phyloP scores from a whole-genome alignment of 2,888 invertebrate species.

The Agrotis segetum region DNA sequence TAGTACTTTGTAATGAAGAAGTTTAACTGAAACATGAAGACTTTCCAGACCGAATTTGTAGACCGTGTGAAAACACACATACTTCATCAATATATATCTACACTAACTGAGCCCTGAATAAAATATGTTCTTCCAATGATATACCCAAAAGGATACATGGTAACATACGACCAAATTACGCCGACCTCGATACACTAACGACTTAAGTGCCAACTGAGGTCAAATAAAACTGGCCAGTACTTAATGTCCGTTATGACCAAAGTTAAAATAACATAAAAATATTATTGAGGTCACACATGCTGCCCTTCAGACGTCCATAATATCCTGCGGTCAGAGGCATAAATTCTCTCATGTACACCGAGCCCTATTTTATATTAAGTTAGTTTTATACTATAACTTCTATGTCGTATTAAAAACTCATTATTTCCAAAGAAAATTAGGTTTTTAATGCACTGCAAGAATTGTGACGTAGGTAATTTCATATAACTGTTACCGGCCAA shows the following conservation, averaged over 20 bases:
- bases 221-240: constrained; percentile 36
- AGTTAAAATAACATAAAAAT: constrained; percentile 66
- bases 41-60: background rate
- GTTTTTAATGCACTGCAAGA: no score
- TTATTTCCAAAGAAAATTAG: background rate
- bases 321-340: constrained; percentile 48
- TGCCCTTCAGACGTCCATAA: constrained; percentile 62
- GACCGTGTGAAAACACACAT: constrained; percentile 26
- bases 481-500: no score
- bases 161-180: constrained; percentile 39
- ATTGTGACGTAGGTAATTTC: no score
- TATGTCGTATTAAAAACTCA: constrained; percentile 14
- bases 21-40: background rate
- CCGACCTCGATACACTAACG: constrained; percentile 37
- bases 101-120: constrained; percentile 51
- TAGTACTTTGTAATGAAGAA: background rate
- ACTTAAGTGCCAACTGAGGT: constrained; percentile 39
- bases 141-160: constrained; percentile 52
- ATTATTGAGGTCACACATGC: constrained; percentile 64
- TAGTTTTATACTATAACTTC: constrained; percentile 12
- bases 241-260: constrained; percentile 53
- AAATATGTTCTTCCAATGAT: constrained; percentile 52
- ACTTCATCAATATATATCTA: constrained; percentile 51
- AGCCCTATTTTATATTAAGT: constrained; percentile 51
- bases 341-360: constrained; percentile 52